Conservation (phyloP, 2,113 vertebrate species). For the Delphinus delphis region DNA sequence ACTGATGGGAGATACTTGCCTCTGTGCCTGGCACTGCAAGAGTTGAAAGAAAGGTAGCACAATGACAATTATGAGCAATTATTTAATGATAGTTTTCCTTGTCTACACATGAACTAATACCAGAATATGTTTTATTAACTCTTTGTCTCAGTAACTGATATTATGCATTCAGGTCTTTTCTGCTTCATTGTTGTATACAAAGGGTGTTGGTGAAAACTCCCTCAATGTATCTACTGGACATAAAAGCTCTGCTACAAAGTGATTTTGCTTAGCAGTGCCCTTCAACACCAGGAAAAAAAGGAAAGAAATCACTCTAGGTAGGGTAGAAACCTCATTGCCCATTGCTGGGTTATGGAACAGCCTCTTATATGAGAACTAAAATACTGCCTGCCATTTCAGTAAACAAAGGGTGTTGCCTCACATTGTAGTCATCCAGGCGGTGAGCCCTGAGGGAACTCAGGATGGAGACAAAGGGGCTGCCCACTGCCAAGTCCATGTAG, state of each 20-base stretch:
- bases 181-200: not conserved
- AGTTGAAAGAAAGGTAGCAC: not conserved
- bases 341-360: not conserved
- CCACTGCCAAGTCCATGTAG: not conserved
- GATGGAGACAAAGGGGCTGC: not conserved
- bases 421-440: not conserved
- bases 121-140: not conserved
- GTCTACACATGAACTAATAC: not conserved
- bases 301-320: not conserved
- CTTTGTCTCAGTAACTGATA: not conserved
- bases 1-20: not conserved
- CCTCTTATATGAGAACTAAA: not conserved
- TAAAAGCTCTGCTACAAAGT: not conserved
- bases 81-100: not conserved
- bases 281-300: not conserved
- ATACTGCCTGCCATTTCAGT: not conserved
- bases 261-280: not conserved
- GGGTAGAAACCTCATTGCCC: not conserved
- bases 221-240: not conserved
- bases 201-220: not conserved
- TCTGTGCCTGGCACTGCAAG: not conserved
- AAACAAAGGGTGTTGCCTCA: not conserved
- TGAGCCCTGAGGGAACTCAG: not conserved
- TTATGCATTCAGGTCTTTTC: not conserved
- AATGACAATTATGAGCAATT: not conserved